Base-by-base conservation (phyloP, 2,797 vertebrate species). In the Malurus splendens region DNA sequence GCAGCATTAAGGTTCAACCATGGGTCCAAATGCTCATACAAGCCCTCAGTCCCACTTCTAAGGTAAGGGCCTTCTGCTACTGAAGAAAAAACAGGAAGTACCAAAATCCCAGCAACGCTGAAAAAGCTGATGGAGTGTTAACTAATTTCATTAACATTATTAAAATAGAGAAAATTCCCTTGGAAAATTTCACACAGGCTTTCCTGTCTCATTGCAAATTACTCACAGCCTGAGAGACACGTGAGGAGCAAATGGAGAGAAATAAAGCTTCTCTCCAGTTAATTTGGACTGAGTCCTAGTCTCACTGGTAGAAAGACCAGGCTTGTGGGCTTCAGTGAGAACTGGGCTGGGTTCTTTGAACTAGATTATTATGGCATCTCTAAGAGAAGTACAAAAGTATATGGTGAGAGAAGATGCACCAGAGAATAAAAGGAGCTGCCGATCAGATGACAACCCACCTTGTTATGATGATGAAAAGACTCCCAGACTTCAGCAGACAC, bases 321-420 rank as follows among this genome's bases (percentile, higher is more conserved):
- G 77, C 59, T 86, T 92, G 87, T 82, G 70, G 71, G 74, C 87
- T 93, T 89, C 85, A 81, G 38, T 61, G 64, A 90, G 89, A 90
- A 89, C 52, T 90, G 80, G 89, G 86, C 51, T 92, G 67, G 74
- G 74, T 81, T 82, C 93, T 95, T 94, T 90, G 92, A 90, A 94
- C 75, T 84, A 25, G 18, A 48, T 79, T 89, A 86, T 88, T 84
- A 76, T 32, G 67, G 82, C 80, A 95, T 74, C 85, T 57, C 10
- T 41, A 76, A 62, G 60, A 82, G 57, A 92, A 28, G 65, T 51
- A 73, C 47, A n/a, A 8, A 89, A 86, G 44, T 55, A 55, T 41
- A 76, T 0, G 10, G 80, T 36, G 64, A 90, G 50, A 89, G 70
- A 91, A 83, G 90, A 89, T 68, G 64, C 39, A 12, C 36, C 33